These are phyloP conservation scores for Stegana nigrithorax DNA, from an alignment of 2,888 invertebrate genomes.

Conservation along the genomic window DNA sequence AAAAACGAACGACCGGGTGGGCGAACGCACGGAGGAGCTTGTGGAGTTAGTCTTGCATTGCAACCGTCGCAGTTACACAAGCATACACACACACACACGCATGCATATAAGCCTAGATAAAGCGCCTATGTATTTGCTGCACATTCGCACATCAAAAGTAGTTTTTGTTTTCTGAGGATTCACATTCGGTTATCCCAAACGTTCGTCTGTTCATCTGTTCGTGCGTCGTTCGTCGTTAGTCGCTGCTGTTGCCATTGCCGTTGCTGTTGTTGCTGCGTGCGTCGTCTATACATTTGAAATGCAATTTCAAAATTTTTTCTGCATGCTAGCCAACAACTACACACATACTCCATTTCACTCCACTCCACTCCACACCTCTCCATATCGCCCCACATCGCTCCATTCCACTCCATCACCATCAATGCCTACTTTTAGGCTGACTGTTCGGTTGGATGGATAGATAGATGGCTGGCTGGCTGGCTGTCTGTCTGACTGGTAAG, in stretches of 20 bases:
- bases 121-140: constrained; percentile 35
- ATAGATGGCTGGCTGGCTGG: not conserved
- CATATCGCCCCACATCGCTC: too few species aligned
- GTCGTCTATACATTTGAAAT: constrained; percentile 57
- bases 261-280: constrained; percentile 13
- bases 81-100: constrained; percentile 20
- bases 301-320: constrained; percentile 57
- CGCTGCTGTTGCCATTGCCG: not conserved
- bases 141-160: constrained; percentile 51
- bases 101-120: constrained; percentile 1
- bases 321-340: not conserved
- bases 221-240: not conserved
- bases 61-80: constrained; percentile 19
- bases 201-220: constrained; percentile 21
- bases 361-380: constrained; percentile 41
- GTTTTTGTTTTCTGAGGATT: constrained; percentile 36
- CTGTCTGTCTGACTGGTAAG: constrained; percentile 23
- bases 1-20: not conserved
- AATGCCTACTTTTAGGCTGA: constrained; percentile 12
- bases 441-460: not conserved
- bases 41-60: constrained; percentile 43
- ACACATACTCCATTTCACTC: constrained; percentile 47
- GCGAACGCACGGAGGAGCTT: not conserved
- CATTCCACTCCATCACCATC: constrained; percentile 1
- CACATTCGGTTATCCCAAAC: constrained; percentile 36